Evolutionary conservation across 2,113 vertebrate species (phyloP).

Genomic region (Apistogramma diplotaenia): DNA sequence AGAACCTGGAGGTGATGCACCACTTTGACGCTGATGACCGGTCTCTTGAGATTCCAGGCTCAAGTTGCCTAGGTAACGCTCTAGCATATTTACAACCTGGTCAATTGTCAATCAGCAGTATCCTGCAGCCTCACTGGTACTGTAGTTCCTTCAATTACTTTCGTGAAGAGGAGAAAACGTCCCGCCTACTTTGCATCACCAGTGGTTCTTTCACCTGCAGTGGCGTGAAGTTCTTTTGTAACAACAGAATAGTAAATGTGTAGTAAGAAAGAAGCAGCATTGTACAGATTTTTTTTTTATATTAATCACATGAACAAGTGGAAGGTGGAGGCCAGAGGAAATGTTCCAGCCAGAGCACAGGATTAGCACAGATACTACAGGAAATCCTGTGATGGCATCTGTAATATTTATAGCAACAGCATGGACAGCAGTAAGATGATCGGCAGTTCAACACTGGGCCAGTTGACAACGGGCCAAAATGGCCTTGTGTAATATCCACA

Average conservation of each 20-base stretch:
- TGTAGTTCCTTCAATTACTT: background rate
- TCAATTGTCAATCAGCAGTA: background rate
- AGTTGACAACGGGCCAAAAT: slow-evolving; percentile 37
- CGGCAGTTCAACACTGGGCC: slow-evolving; percentile 25
- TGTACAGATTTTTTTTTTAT: background rate
- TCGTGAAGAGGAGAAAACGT: no score
- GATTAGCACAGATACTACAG: slow-evolving; percentile 59
- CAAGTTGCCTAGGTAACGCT: background rate
- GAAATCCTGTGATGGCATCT: slow-evolving; percentile 55
- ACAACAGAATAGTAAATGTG: background rate
- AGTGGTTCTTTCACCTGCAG: no score
- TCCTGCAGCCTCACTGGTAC: background rate
- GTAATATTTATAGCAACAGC: slow-evolving; percentile 62
- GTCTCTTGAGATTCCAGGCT: background rate
- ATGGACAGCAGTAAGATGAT: slow-evolving; percentile 52
- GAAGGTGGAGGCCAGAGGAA: slow-evolving; percentile 27
- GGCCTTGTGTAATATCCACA: slow-evolving; percentile 28
- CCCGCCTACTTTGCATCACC: no score
- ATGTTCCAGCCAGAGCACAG: slow-evolving; percentile 15
- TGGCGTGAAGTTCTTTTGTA: background rate
- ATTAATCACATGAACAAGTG: background rate
- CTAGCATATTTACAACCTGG: background rate
- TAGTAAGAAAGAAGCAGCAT: background rate
- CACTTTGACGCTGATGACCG: background rate
- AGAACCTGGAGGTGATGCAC: background rate